Base-by-base conservation (phyloP, 2,797 vertebrate species). In the Echeneis naucrates region DNA sequence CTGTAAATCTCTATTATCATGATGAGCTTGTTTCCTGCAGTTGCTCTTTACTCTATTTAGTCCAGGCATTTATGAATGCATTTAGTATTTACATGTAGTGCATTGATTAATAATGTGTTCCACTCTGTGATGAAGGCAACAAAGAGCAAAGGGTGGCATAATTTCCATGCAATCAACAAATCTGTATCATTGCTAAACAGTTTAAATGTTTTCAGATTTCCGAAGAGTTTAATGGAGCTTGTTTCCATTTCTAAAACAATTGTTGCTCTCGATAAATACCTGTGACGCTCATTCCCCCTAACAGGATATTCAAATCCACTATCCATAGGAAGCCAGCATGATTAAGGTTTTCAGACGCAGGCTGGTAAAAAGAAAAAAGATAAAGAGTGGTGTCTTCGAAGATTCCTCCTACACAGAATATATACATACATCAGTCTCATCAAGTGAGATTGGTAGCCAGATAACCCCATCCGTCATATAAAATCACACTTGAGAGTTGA, bases 81-180 rank as follows among this genome's bases (percentile, higher is more conserved):
- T 55, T 58, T 55, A 0, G 9, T 32, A 9, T 27, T 1, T 58
- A 13, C 35, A 21, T 40, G 17, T 23, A 24, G 17, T 23, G 9
- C 11, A 37, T 4, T 12, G 60, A 10, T 44, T 55, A 59, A 23
- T 4, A 37, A 56, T 32, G 32, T 7, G 17, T 37, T 11, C 35
- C 21, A 54, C 45, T 47, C 17, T 24, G 26, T 70, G n/a, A 23
- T 33, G 4, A 60, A 27, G 42, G 8, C 35, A 55, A 30, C 4
- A 26, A 2, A 16, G 10, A 57, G 30, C 33, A n/a, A 40, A 54
- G 13, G 13, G 8, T 16, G 27, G 8, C 27, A 6, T 44, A 13
- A 40, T 53, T 55, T 67, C n/a, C n/a, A 56, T 21, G 32, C 48
- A 48, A 37, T 30, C 24, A 24, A 42, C 32, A 76, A 51, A 65